These are phyloP conservation scores for Pseudoips prasinana DNA, from an alignment of 2,888 invertebrate genomes.

Conservation along the genomic window DNA sequence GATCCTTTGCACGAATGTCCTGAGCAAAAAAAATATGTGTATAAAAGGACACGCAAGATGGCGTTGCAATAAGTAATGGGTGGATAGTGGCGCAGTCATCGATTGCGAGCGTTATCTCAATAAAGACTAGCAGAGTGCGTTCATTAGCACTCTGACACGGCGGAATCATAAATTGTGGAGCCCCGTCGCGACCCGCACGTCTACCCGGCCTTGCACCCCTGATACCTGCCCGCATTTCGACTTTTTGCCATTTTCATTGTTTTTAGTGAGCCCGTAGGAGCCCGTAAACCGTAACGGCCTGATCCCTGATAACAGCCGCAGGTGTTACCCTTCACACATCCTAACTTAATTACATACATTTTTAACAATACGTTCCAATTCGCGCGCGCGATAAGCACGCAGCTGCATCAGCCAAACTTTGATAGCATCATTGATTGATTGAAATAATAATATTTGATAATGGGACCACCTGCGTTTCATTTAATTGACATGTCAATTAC, in stretches of 20 bases:
- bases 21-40: slow-evolving; percentile 58
- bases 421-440: slow-evolving; percentile 56
- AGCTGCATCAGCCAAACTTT: slow-evolving; percentile 63
- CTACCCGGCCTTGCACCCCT: slow-evolving; percentile 59
- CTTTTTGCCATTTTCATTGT: slow-evolving; percentile 79
- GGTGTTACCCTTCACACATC: slow-evolving; percentile 76
- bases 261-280: slow-evolving; percentile 55
- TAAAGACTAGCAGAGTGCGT: slow-evolving; percentile 79
- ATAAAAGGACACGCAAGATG: slow-evolving; percentile 71
- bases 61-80: slow-evolving; percentile 70
- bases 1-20: slow-evolving; percentile 61
- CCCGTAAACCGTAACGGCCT: slow-evolving; percentile 73
- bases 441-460: too few species aligned
- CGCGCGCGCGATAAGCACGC: slow-evolving; percentile 58
- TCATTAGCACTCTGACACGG: slow-evolving; percentile 80
- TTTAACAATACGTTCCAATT: slow-evolving; percentile 67
- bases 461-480: slow-evolving; percentile 46
- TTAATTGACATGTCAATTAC: slow-evolving; percentile 45
- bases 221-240: slow-evolving; percentile 67
- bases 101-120: slow-evolving; percentile 79
- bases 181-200: slow-evolving; percentile 75
- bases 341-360: slow-evolving; percentile 71
- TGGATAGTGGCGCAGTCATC: slow-evolving; percentile 55
- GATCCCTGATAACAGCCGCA: slow-evolving; percentile 72
- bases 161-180: slow-evolving; percentile 79